A percentile compares a stretch with the other conserved stretches of the same genome.
These are phyloP conservation scores for Enteromius paludinosus DNA, from an alignment of 2,797 vertebrate species.

Conservation along the genomic window DNA sequence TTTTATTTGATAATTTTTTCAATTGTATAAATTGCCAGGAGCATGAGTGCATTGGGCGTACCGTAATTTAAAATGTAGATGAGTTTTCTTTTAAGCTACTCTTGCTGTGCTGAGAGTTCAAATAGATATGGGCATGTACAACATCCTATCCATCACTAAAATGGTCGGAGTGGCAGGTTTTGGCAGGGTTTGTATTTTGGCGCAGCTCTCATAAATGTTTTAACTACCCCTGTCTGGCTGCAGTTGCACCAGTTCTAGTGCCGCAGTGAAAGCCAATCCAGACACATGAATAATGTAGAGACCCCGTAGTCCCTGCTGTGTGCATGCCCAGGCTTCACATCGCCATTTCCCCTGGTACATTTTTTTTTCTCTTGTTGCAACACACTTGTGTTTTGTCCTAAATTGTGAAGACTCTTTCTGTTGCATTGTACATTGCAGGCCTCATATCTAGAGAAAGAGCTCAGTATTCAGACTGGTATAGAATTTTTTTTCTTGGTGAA, in stretches of 20 bases:
- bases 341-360: not conserved
- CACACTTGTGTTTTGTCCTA: not conserved
- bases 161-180: constrained; percentile 1
- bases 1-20: not conserved
- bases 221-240: constrained; percentile 58
- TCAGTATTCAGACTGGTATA: not conserved
- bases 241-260: constrained; percentile 56
- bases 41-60: not conserved
- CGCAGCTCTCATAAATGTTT: constrained; percentile 68
- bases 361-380: not conserved
- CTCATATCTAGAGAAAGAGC: not conserved
- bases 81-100: not conserved
- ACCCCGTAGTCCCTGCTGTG: constrained; percentile 58
- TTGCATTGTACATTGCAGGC: not conserved
- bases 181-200: constrained; percentile 40
- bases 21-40: not conserved
- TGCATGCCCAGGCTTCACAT: not conserved
- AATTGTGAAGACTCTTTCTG: not conserved
- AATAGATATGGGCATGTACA: not conserved
- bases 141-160: not conserved
- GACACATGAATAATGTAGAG: constrained; percentile 76
- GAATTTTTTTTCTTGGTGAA: not conserved
- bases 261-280: constrained; percentile 65
- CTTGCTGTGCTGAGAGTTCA: not conserved
- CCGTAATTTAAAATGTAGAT: not conserved